phyloP scores from a whole-genome alignment of 2,888 invertebrate genomes.

The Dione vanillae region DNA sequence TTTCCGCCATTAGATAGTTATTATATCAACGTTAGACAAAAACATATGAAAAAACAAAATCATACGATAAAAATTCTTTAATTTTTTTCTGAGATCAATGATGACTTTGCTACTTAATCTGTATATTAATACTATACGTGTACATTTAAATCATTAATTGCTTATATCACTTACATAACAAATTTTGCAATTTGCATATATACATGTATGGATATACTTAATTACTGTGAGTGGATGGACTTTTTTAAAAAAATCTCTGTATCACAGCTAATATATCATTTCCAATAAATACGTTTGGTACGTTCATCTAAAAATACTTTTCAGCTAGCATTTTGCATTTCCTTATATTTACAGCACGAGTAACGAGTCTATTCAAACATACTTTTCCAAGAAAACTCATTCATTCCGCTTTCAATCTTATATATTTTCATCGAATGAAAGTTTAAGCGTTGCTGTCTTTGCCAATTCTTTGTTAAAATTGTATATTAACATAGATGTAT shows the following conservation, averaged over 20 bases:
- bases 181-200: no score
- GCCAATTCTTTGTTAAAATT: background rate
- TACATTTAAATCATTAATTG: no score
- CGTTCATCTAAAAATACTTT: background rate
- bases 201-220: no score
- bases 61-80: no score
- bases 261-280: background rate
- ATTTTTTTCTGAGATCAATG: no score
- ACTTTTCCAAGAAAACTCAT: slow-evolving; percentile 6
- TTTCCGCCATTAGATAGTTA: no score
- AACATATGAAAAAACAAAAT: no score
- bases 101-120: no score
- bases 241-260: background rate
- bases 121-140: no score
- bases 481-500: background rate
- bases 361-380: background rate
- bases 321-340: background rate
- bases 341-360: background rate
- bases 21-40: no score
- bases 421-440: background rate
- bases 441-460: background rate
- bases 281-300: background rate
- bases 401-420: background rate
- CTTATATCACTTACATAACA: no score
- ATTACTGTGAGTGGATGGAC: no score